These are phyloP conservation scores for Cantharis nigra DNA, from an alignment of 2,888 invertebrate species.

Conservation along the genomic window DNA sequence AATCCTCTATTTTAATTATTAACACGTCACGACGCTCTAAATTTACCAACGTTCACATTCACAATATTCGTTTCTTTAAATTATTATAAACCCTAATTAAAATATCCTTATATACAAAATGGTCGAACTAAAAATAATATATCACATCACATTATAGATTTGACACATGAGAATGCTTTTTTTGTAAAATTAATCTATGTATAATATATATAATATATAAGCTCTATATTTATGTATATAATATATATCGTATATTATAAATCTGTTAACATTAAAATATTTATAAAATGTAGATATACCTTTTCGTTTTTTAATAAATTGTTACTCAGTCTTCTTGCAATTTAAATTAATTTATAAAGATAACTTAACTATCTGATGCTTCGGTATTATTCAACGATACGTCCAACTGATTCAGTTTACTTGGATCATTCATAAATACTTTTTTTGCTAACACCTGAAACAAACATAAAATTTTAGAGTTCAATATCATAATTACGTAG, in stretches of 20 bases:
- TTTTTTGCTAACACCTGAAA: slow-evolving; percentile 77
- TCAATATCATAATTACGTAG: background rate
- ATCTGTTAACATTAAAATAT: slow-evolving; percentile 40
- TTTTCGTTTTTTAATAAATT: slow-evolving; percentile 36
- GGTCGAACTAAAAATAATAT: slow-evolving; percentile 23
- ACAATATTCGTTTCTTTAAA: background rate
- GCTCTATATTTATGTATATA: slow-evolving; percentile 12
- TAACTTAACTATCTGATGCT: slow-evolving; percentile 41
- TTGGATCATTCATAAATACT: slow-evolving; percentile 80
- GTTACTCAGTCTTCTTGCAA: slow-evolving; percentile 45
- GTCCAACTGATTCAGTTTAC: slow-evolving; percentile 65
- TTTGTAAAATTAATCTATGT: slow-evolving; percentile 28
- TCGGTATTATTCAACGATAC: slow-evolving; percentile 39
- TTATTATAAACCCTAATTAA: slow-evolving; percentile 17
- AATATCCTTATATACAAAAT: slow-evolving; percentile 16
- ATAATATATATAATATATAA: slow-evolving; percentile 1
- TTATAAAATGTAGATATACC: slow-evolving; percentile 48
- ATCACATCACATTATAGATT: slow-evolving; percentile 52
- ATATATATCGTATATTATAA: slow-evolving; percentile 24
- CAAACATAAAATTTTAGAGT: slow-evolving; percentile 15
- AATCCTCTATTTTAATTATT: background rate
- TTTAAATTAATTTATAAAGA: slow-evolving; percentile 35
- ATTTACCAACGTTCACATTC: background rate
- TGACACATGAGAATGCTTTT: slow-evolving; percentile 50
- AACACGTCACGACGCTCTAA: background rate